These are phyloP conservation scores for Urechis unicinctus DNA, from an alignment of 2,888 invertebrate genomes.

Conservation along the genomic window DNA sequence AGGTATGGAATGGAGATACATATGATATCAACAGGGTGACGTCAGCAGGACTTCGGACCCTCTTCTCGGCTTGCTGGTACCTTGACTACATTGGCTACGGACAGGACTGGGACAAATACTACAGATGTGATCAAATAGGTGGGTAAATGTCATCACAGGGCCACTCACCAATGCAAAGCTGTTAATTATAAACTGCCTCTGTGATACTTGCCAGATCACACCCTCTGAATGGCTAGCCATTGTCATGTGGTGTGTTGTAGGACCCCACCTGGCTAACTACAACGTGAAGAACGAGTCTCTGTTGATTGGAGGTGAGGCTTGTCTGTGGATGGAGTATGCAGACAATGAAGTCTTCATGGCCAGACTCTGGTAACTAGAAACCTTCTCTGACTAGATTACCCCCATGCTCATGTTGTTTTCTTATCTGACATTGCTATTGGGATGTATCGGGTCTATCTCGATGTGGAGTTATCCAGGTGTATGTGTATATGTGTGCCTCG, in stretches of 20 bases:
- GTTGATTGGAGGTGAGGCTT: constrained; percentile 81
- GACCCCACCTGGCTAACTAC: too few relatives aligned
- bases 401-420: too few relatives aligned
- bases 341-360: constrained; percentile 54
- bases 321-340: constrained; percentile 87
- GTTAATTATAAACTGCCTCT: too few relatives aligned
- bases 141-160: constrained; percentile 9
- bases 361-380: constrained; percentile 36
- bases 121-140: constrained; percentile 44
- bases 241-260: too few relatives aligned
- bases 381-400: too few relatives aligned
- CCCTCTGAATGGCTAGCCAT: too few relatives aligned
- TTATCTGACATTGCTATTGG: too few relatives aligned
- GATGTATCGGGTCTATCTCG: too few relatives aligned
- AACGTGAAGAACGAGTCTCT: constrained; percentile 17
- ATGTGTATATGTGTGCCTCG: background rate
- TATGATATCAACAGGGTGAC: constrained; percentile 53
- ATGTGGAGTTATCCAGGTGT: too few relatives aligned
- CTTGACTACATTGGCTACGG: constrained; percentile 65
- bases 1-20: constrained; percentile 66
- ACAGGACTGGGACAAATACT: constrained; percentile 51
- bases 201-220: too few relatives aligned
- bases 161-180: too few relatives aligned
- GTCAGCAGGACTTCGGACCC: constrained; percentile 57
- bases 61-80: constrained; percentile 84